phyloP scores from a whole-genome alignment of 2,797 vertebrate genomes.

The Gymnopithys bicolor region DNA sequence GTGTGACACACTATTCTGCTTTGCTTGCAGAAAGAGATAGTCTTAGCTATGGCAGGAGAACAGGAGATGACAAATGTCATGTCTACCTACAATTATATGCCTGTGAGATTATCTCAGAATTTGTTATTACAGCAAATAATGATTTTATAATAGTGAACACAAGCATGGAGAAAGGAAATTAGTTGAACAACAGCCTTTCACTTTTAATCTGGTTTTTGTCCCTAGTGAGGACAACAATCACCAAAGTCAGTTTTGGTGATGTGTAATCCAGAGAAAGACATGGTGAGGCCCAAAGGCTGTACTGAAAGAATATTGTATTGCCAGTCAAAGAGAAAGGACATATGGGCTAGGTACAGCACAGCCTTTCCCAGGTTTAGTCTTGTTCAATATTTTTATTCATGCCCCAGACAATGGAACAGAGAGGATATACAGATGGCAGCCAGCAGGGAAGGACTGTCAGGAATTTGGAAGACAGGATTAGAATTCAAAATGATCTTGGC shows the following conservation, averaged over 20 bases:
- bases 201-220: background rate
- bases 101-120: background rate
- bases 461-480: constrained; percentile 49
- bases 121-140: background rate
- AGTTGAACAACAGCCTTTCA: background rate
- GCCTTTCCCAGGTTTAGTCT: background rate
- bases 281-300: background rate
- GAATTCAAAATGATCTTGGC: constrained; percentile 50
- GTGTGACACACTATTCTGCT: background rate
- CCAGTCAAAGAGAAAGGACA: background rate
- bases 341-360: background rate
- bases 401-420: constrained; percentile 34
- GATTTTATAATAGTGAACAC: background rate
- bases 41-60: background rate
- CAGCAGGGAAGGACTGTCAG: constrained; percentile 65
- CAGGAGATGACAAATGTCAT: background rate
- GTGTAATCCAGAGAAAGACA: background rate
- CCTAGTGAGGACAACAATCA: background rate
- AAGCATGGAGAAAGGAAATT: background rate
- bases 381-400: constrained; percentile 45
- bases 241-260: background rate
- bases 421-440: constrained; percentile 66
- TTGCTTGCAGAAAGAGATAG: background rate
- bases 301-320: background rate
- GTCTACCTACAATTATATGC: background rate